Evolutionary conservation across 2,113 vertebrate species (phyloP).

Genomic region (Orycteropus afer): DNA sequence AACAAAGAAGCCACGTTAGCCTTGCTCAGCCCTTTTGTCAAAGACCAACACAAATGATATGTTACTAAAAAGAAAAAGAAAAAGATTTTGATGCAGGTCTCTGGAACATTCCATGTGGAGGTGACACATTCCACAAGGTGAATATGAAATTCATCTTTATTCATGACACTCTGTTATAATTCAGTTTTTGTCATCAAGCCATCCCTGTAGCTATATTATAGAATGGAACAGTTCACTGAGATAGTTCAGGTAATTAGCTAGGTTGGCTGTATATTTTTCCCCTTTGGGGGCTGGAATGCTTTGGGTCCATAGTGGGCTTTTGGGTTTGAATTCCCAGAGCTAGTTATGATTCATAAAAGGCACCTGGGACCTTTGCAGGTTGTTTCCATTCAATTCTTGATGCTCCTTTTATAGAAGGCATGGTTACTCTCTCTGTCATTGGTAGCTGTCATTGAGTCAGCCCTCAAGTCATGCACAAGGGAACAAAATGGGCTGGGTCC

Average conservation of each 20-base stretch:
- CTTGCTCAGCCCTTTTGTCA: background rate
- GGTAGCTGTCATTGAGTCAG: background rate
- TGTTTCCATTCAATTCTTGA: background rate
- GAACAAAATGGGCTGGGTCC: background rate
- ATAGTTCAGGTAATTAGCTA: background rate
- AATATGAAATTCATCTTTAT: background rate
- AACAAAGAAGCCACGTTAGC: constrained; percentile 69
- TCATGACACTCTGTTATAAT: background rate
- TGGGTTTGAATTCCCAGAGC: background rate
- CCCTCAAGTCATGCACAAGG: background rate
- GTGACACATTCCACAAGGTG: background rate
- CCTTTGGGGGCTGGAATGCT: background rate
- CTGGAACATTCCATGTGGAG: background rate
- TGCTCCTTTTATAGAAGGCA: background rate
- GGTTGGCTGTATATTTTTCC: background rate
- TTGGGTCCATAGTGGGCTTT: background rate
- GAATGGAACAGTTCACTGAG: background rate
- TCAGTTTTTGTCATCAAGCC: background rate
- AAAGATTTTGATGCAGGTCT: background rate
- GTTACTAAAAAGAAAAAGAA: constrained; percentile 54
- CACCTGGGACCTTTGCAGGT: background rate
- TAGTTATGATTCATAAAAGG: background rate
- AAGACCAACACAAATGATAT: background rate
- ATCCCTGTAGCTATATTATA: background rate
- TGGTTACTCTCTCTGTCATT: background rate